phyloP scores from a whole-genome alignment of 2,797 vertebrate genomes.

The Agapornis canus region DNA sequence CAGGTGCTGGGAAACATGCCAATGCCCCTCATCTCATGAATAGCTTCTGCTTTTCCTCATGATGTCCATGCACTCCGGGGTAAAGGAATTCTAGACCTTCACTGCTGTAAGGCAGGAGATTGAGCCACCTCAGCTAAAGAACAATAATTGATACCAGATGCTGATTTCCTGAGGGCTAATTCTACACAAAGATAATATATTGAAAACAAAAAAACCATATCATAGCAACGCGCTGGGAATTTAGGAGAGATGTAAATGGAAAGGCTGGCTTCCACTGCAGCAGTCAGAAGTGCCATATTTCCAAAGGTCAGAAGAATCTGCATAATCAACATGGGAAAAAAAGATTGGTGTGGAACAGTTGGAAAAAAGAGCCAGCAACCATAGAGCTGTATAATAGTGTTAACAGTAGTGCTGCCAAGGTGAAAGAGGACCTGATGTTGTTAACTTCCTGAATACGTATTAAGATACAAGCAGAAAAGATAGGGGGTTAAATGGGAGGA shows the following conservation, averaged over 20 bases:
- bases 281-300: background rate
- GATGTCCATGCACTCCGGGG: background rate
- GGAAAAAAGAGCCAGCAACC: background rate
- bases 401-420: slow-evolving; percentile 13
- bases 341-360: background rate
- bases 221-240: background rate
- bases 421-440: background rate
- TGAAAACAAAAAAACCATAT: background rate
- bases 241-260: background rate
- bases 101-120: background rate
- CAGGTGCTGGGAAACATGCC: slow-evolving; percentile 33
- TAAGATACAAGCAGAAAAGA: background rate
- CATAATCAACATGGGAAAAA: background rate
- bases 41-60: background rate
- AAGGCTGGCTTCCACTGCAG: background rate
- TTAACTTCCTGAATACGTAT: background rate
- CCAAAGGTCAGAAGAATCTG: slow-evolving; percentile 31
- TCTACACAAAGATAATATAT: background rate
- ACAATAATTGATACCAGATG: slow-evolving; percentile 14
- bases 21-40: background rate
- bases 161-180: slow-evolving; percentile 14
- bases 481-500: background rate
- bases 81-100: slow-evolving; percentile 16
- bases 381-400: background rate
- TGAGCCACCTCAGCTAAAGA: slow-evolving; percentile 3